phyloP scores from a whole-genome alignment of 2,888 invertebrate species.

The Apomyelois bistriatella region DNA sequence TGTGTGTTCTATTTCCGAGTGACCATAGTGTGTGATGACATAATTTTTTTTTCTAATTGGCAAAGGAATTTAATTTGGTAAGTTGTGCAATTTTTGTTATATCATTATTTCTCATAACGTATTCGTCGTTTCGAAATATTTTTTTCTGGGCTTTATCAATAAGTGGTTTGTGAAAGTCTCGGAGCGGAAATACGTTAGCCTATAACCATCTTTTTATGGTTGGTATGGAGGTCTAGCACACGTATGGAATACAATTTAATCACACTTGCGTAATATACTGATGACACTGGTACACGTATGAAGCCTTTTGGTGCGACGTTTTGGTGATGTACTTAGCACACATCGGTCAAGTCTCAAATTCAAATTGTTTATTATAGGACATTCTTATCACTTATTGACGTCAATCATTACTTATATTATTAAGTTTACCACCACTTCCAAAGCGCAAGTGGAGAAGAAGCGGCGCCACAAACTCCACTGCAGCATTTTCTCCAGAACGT shows the following conservation, averaged over 20 bases:
- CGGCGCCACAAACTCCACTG: too few species aligned
- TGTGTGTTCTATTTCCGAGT: constrained; percentile 31
- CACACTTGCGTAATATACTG: neutral
- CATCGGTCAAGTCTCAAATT: too few species aligned
- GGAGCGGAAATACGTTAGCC: constrained; percentile 14
- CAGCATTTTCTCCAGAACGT: too few species aligned
- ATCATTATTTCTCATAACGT: constrained; percentile 34
- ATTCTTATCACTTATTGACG: too few species aligned
- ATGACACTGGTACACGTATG: neutral
- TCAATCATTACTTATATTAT: too few species aligned
- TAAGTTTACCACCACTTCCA: too few species aligned
- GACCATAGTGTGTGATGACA: constrained; percentile 29
- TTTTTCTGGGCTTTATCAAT: constrained; percentile 41
- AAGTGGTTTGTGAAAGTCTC: constrained; percentile 33
- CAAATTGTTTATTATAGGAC: too few species aligned
- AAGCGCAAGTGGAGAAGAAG: too few species aligned
- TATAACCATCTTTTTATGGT: constrained; percentile 9
- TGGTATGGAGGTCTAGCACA: constrained; percentile 1
- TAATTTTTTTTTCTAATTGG: constrained; percentile 21
- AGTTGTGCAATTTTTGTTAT: constrained; percentile 26
- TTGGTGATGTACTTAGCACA: too few species aligned
- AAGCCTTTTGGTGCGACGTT: neutral
- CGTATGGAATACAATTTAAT: neutral
- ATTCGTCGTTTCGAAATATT: constrained; percentile 38
- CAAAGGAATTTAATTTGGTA: constrained; percentile 21